Base-by-base conservation (phyloP, 2,797 vertebrate species). In the Astyanax mexicanus region DNA sequence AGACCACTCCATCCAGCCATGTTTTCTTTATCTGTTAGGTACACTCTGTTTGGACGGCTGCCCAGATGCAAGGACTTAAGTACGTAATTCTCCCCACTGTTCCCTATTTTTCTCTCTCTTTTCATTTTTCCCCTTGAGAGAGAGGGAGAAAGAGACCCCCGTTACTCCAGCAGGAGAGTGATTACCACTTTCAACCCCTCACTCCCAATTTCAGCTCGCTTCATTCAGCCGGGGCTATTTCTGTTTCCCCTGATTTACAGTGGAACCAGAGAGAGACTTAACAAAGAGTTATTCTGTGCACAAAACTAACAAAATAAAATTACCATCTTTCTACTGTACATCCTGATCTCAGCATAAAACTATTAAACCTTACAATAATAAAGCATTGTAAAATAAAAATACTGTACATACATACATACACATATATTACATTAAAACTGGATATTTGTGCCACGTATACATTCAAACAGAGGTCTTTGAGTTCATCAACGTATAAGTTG, bases 41-140 rank as follows among this genome's bases (percentile, higher is more conserved):
- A 87, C 86, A 88, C 81, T 86, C 82, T 81, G 80, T 77, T 89
- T 91, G 89, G 88, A 83, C 83, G 82, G 82, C 84, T 83, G 85
- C 89, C 90, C 84, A 90, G 85, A 89, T 88, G 85, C 85, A 87
- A 88, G 83, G 85, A 88, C 88, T 89, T 90, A 88, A 89, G 83
- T 86, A 81, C 75, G 71, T 69, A 75, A 75, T 83, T 80, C 72
- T 61, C 70, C 49, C 64, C 10, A 10, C 55, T 47, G 79, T 78
- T 74, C 66, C 45, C 66, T 69, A 40, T 27, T 81, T 72, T 78
- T 54, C 58, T 17, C 23, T 54, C 37, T 69, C 40, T 70, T 73
- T 61, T 75, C 13, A 58, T 69, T 74, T 52, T 12, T 32, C 52
- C 54, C 40, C 25, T 25, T 38, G 44, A 77, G 65, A 49, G 27